Base-by-base conservation (phyloP, 2,888 invertebrate genomes). In the Patella ulyssiponensis region DNA sequence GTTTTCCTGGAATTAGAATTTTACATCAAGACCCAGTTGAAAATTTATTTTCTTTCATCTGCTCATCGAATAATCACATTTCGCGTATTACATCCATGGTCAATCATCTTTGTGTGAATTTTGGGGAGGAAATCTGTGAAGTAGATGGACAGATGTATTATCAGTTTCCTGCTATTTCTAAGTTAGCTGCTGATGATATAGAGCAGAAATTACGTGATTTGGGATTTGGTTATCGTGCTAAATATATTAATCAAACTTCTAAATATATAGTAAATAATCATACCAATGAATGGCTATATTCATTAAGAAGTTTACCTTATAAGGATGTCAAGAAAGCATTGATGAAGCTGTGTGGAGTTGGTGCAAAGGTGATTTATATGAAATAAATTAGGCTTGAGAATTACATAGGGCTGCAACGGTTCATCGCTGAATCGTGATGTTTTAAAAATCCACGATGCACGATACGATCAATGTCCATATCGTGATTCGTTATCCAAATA, bases 1-100 rank as follows among this genome's bases (percentile, higher is more conserved):
- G 85, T 20, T 96, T 95, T 87, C 94, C 80, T 70, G 98, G 98
- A 0, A 95, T 99, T n/a, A 94, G 99, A 86, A 96, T 99, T 89
- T 92, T 99, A 72, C 92, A 94, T 77, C 99, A 99, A 91, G 96
- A 98, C 86, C 95, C 97, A 0, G 94, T 96, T 0, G 99, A 99
- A 92, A 98, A 97, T 92, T 93, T 98, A 15, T 96, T 99, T 90
- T 95, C 97, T 14, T 99, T 99, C 91, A 98, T 99, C 86, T 99
- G 98, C 91, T 98, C 98, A 76, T 96, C 98, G 79, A 99, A 99
- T 91, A 99, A 99, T 92, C 95, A 99, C 90, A 98, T 99, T 85
- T 93, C 94, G 81, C 83, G 98, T 86, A 98, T 98, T 88, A 95
- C 96, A 27, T 93, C 94, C 71, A 96, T 99, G 97, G 96, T 99